phyloP scores from a whole-genome alignment of 2,888 invertebrate genomes.

The Volucella zonaria region DNA sequence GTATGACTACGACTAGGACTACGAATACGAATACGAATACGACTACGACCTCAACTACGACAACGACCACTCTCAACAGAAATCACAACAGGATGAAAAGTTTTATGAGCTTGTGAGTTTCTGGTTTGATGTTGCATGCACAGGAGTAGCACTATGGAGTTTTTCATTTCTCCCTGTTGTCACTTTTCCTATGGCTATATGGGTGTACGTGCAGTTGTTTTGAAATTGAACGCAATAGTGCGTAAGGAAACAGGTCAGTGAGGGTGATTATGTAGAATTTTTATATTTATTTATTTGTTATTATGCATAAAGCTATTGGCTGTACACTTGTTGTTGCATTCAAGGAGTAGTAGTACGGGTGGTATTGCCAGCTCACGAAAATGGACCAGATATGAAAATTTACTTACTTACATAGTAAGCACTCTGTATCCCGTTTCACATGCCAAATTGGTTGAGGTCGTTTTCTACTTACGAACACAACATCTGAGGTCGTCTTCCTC shows the following conservation, averaged over 20 bases:
- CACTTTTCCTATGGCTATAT: not conserved
- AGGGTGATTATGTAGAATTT: slow-evolving; percentile 41
- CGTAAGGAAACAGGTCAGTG: slow-evolving; percentile 64
- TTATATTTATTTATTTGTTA: slow-evolving; percentile 43
- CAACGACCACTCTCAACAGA: not conserved
- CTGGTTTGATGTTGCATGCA: slow-evolving; percentile 66
- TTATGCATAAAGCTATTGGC: slow-evolving; percentile 68
- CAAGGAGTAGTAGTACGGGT: not conserved
- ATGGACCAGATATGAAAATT: not conserved
- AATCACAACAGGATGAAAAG: not conserved
- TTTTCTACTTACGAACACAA: no score
- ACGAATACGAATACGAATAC: not conserved
- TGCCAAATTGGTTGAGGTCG: no score
- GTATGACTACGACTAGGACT: slow-evolving; percentile 19
- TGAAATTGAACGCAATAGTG: slow-evolving; percentile 60
- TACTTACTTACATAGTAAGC: not conserved
- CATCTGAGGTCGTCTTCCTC: no score
- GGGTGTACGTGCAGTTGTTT: slow-evolving; percentile 56
- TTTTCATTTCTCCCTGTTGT: not conserved
- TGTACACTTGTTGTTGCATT: slow-evolving; percentile 66
- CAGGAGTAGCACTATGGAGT: slow-evolving; percentile 2
- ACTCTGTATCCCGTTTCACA: no score
- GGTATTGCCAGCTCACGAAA: slow-evolving; percentile 30
- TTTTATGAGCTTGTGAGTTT: slow-evolving; percentile 33
- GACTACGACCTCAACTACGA: not conserved